These are phyloP conservation scores for Momotus momota DNA, from an alignment of 2,797 vertebrate genomes.

Conservation along the genomic window DNA sequence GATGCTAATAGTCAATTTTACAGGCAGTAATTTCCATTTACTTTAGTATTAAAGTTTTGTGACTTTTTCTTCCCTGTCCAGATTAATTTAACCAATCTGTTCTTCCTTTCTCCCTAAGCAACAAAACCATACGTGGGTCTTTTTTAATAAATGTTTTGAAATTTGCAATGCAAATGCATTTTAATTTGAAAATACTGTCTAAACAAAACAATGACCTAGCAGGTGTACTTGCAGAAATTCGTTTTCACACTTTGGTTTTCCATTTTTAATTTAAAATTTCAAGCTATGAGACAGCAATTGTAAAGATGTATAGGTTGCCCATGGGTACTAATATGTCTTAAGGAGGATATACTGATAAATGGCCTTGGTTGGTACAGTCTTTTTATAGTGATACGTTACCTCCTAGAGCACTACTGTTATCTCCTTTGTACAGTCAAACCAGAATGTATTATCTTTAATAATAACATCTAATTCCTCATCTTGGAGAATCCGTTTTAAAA, in stretches of 20 bases:
- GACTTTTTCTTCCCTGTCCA: neutral
- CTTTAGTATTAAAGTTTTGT: neutral
- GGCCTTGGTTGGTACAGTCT: neutral
- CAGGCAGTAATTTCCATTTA: neutral
- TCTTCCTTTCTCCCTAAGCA: neutral
- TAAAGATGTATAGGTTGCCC: neutral
- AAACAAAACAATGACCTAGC: neutral
- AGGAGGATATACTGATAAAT: neutral
- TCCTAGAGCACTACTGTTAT: neutral
- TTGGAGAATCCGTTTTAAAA: conserved; percentile 38
- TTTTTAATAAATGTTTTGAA: neutral
- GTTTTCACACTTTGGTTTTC: neutral
- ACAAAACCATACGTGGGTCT: neutral
- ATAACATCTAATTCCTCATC: conserved; percentile 55
- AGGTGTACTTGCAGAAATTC: neutral
- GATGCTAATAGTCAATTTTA: neutral
- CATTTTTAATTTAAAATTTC: neutral
- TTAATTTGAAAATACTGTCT: neutral
- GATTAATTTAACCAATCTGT: neutral
- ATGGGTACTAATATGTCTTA: neutral
- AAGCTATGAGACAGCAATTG: neutral
- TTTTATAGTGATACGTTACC: neutral
- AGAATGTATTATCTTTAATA: conserved; percentile 20
- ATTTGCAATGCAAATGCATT: neutral
- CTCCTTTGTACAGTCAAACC: conserved; percentile 11